Evolutionary conservation across 1,140 invertebrate genomes (phyloP).

Genomic region (Drosophila varians): DNA sequence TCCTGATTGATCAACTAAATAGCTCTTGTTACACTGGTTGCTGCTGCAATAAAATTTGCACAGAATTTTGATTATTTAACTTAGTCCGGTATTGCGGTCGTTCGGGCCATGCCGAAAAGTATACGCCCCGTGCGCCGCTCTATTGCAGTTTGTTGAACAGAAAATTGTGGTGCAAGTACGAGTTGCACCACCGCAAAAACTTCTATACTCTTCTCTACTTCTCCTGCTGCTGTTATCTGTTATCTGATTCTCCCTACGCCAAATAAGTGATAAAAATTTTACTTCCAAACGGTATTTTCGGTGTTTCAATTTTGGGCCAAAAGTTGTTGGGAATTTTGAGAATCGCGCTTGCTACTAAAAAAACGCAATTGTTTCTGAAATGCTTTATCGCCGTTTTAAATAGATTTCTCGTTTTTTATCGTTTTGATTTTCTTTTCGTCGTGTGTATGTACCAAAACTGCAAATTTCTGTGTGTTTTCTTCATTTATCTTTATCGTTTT

Average conservation of each 20-base stretch:
- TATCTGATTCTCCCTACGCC: slow-evolving; percentile 58
- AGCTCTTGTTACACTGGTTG: slow-evolving; percentile 28
- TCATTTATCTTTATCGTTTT: slow-evolving; percentile 13
- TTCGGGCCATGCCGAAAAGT: slow-evolving; percentile 66
- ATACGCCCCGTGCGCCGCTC: slow-evolving; percentile 46
- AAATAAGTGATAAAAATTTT: slow-evolving; percentile 83
- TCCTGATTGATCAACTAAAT: slow-evolving; percentile 38
- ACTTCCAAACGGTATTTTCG: slow-evolving; percentile 58
- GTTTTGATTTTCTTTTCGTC: slow-evolving; percentile 26
- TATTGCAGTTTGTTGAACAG: slow-evolving; percentile 74
- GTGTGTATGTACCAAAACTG: slow-evolving; percentile 66
- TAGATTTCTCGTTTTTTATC: slow-evolving; percentile 30
- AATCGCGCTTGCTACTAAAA: slow-evolving; percentile 82
- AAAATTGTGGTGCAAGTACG: slow-evolving; percentile 38
- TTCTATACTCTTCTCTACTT: slow-evolving; percentile 21
- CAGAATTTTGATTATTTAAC: slow-evolving; percentile 42
- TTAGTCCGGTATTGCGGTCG: slow-evolving; percentile 53
- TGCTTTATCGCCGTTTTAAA: slow-evolving; percentile 38
- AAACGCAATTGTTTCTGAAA: slow-evolving; percentile 69
- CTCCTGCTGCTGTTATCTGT: slow-evolving; percentile 19
- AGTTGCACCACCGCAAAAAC: slow-evolving; percentile 30
- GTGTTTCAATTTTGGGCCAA: slow-evolving; percentile 35
- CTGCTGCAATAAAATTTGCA: slow-evolving; percentile 28
- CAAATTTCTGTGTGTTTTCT: slow-evolving; percentile 62
- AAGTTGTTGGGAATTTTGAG: slow-evolving; percentile 66